Conservation (phyloP, 2,797 vertebrate genomes). For the Nannoperca australis region DNA sequence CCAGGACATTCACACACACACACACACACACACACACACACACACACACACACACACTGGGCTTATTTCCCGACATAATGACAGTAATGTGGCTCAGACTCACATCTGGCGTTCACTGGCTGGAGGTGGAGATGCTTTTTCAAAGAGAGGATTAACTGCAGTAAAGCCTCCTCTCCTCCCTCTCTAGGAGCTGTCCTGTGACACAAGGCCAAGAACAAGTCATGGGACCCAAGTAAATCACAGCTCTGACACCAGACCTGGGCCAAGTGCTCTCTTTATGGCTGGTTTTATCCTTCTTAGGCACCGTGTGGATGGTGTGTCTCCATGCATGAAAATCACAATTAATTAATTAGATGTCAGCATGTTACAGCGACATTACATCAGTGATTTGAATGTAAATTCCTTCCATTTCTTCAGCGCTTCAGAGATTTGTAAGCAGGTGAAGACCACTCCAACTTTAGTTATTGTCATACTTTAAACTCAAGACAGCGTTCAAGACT, state of each 20-base stretch:
- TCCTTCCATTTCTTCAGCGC: neutral
- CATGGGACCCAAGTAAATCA: conserved; percentile 65
- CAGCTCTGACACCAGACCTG: conserved; percentile 17
- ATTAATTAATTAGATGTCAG: neutral
- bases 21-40: conserved; percentile 10
- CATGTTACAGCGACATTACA: neutral
- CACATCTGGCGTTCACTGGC: conserved; percentile 28
- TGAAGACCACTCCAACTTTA: too few species aligned
- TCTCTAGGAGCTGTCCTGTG: conserved; percentile 44
- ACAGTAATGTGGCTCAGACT: conserved; percentile 44
- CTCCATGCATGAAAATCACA: neutral
- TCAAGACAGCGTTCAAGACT: neutral
- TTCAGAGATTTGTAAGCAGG: neutral
- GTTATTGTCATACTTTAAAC: neutral
- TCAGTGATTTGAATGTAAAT: neutral
- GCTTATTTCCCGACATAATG: conserved; percentile 34
- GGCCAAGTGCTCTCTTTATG: conserved; percentile 12
- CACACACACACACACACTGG: neutral
- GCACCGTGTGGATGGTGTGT: neutral
- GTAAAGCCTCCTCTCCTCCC: conserved; percentile 46
- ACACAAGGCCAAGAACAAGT: conserved; percentile 65
- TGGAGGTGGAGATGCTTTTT: conserved; percentile 62
- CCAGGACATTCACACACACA: neutral
- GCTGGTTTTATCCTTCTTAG: conserved; percentile 20
- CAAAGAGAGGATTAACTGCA: conserved; percentile 70